Conservation (phyloP, 2,113 vertebrate genomes). For the Choloepus hoffmanni region DNA sequence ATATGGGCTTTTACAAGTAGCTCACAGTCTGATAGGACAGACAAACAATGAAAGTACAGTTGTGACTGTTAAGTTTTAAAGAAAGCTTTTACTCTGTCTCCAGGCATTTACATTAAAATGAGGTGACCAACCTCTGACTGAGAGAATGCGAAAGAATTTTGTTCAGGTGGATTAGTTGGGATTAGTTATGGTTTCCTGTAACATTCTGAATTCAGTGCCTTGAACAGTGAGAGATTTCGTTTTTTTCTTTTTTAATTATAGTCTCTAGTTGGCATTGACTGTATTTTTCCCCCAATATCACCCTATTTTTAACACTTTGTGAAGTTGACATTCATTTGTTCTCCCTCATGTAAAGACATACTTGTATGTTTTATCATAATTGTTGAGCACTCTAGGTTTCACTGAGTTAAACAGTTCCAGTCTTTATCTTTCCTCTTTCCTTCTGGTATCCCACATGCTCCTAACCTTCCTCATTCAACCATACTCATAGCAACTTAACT, state of each 20-base stretch:
- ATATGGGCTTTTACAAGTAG: background rate
- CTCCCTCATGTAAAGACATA: no score
- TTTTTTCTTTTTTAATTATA: background rate
- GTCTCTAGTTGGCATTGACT: no score
- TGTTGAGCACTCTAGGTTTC: no score
- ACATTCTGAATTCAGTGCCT: constrained; percentile 1
- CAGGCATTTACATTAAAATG: background rate
- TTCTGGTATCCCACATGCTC: no score
- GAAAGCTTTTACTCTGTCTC: background rate
- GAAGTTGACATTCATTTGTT: no score
- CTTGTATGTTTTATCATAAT: no score
- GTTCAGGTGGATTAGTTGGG: constrained; percentile 8
- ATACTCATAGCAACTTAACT: no score
- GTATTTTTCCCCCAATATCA: no score
- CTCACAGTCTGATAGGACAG: background rate
- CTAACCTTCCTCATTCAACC: no score
- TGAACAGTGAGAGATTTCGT: constrained; percentile 9
- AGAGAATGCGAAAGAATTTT: constrained; percentile 52
- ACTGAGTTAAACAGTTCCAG: no score
- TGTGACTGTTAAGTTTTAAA: constrained; percentile 18
- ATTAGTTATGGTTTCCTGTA: background rate
- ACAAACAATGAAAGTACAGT: background rate
- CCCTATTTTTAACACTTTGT: no score
- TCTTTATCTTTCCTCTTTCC: no score
- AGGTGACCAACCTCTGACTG: background rate